Base-by-base conservation (phyloP, 1,140 invertebrate genomes). In the Branchinecta lynchi region DNA sequence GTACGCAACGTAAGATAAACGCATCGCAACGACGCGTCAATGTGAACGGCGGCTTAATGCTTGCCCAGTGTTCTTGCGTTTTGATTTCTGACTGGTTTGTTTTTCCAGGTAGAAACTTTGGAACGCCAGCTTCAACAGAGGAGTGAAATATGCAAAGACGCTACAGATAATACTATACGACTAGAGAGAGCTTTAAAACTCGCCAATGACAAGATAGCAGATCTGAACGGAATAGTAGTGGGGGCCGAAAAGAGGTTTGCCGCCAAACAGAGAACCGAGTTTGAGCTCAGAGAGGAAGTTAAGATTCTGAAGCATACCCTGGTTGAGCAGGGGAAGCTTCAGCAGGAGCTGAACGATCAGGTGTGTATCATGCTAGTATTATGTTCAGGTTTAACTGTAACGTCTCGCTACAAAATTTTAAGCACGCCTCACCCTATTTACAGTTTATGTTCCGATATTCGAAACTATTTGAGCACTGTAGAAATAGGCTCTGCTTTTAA, bases 61-160 rank as follows among this genome's bases (percentile, higher is more conserved):
- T 32, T 32, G 32, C 32, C 1, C 5, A 5, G 5, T 5, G 1
- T 32, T 32, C 5, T 32, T 32, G 32, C 32, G 32, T 32, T 5
- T 32, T 5, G 32, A 32, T 32, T 32, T 32, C 32, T 32, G 32
- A 32, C 32, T 32, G 1, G 32, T 32, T 32, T 5, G 2, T 60
- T 60, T 60, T 60, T 60, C 12, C 17, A 60, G 51, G 17, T 60
- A 15, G 51, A 60, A 60, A 6, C 51, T 15, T 20, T 60, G 12
- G 51, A 60, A 60, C 51, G 51, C 17, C 51, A 60, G 51, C 51
- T 60, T 60, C 12, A 60, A 12, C 51, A 60, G 17, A 60, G 51
- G 17, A 12, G 17, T 20, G 51, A 60, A 20, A 60, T 60, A 20
- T 60, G 51, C 17, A 60, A 20, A 60, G 17, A 60, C 17, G 51